Evolutionary conservation across 2,888 invertebrate genomes (phyloP).

Genomic region (Drosophila subsilvestris): DNA sequence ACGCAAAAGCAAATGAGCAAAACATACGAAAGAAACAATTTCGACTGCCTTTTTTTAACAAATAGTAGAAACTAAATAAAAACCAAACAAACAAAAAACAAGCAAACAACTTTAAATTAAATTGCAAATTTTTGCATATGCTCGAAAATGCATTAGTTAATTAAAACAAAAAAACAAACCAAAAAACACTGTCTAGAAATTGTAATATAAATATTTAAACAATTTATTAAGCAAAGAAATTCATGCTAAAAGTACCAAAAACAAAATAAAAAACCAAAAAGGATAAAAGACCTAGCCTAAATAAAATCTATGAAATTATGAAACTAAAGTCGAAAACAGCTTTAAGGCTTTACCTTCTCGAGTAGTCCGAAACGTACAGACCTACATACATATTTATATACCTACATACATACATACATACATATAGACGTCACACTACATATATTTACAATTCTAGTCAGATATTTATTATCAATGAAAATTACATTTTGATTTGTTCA

Average conservation of each 20-base stretch:
- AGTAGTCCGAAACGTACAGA: constrained; percentile 43
- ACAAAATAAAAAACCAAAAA: constrained; percentile 26
- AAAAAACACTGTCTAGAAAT: constrained; percentile 54
- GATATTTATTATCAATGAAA: constrained; percentile 38
- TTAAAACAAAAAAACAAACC: constrained; percentile 33
- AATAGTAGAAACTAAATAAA: constrained; percentile 54
- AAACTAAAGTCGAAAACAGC: constrained; percentile 53
- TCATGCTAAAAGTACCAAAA: constrained; percentile 66
- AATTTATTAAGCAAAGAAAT: constrained; percentile 53
- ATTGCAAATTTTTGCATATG: constrained; percentile 54
- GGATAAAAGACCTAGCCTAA: constrained; percentile 57
- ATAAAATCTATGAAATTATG: constrained; percentile 11
- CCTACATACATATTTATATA: constrained; percentile 44
- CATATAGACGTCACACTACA: constrained; percentile 30
- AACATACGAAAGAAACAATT: constrained; percentile 53
- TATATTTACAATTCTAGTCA: constrained; percentile 60
- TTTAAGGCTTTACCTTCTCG: constrained; percentile 63
- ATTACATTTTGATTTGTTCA: constrained; percentile 36
- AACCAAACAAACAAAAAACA: constrained; percentile 31
- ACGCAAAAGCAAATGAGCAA: constrained; percentile 43
- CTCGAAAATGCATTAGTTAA: constrained; percentile 63
- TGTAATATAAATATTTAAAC: constrained; percentile 52
- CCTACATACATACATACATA: constrained; percentile 35
- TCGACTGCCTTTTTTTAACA: constrained; percentile 80
- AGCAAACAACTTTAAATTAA: constrained; percentile 40